These are phyloP conservation scores for Nymphicus hollandicus DNA, from an alignment of 2,113 vertebrate genomes.

Conservation along the genomic window DNA sequence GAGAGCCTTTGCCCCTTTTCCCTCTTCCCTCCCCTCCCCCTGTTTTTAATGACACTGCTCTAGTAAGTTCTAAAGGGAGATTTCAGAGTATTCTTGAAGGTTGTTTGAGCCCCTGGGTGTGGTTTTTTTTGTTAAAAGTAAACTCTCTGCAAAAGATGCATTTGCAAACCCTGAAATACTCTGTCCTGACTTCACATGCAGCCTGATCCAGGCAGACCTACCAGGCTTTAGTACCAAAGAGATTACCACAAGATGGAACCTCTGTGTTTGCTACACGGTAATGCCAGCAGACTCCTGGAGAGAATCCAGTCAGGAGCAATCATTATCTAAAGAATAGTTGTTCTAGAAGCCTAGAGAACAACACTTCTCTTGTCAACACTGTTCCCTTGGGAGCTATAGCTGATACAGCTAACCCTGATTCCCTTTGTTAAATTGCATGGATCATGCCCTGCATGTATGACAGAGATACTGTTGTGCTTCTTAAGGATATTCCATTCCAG, in stretches of 20 bases:
- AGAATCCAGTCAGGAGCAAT: not conserved
- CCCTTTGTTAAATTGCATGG: not conserved
- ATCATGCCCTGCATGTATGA: not conserved
- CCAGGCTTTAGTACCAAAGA: not conserved
- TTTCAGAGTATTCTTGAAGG: not conserved
- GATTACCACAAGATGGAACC: not conserved
- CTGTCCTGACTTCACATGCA: not conserved
- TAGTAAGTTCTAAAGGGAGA: not conserved
- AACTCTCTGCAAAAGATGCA: not conserved
- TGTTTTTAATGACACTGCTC: not conserved
- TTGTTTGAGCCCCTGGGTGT: not conserved
- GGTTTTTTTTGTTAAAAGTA: not conserved
- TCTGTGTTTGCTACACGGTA: not conserved
- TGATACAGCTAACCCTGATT: not conserved
- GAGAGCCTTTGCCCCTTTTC: not conserved
- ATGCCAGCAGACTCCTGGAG: not conserved
- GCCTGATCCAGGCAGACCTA: not conserved
- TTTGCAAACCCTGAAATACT: not conserved
- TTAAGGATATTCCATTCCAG: not conserved
- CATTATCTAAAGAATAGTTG: not conserved
- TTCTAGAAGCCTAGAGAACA: not conserved
- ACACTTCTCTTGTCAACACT: not conserved
- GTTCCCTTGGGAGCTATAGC: not conserved
- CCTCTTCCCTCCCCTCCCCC: fast-evolving
- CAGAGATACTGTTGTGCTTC: not conserved